Percentiles rank a stretch among this genome's conserved stretches.
These are phyloP conservation scores for Beaufortia kweichowensis DNA, from an alignment of 2,113 vertebrate genomes.

Conservation along the genomic window DNA sequence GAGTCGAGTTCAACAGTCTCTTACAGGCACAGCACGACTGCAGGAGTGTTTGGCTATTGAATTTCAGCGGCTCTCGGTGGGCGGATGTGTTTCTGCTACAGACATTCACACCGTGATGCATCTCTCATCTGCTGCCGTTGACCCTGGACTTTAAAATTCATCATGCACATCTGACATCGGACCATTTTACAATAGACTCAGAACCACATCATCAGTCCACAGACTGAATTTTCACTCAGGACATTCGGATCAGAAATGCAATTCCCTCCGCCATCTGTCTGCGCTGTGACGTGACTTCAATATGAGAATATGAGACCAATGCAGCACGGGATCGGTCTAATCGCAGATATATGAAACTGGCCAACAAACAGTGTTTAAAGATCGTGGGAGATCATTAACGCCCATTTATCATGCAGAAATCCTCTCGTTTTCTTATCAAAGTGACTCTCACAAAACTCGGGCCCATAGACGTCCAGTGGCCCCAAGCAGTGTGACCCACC, in stretches of 20 bases:
- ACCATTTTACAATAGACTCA: slow-evolving; percentile 27
- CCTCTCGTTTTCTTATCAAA: no score
- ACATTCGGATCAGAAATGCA: slow-evolving; percentile 35
- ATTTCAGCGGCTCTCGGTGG: not conserved
- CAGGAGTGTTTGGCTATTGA: not conserved
- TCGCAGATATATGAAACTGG: no score
- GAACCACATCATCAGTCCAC: slow-evolving; percentile 1
- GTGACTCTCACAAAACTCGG: no score
- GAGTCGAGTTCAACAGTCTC: slow-evolving; percentile 1
- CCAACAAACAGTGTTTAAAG: no score
- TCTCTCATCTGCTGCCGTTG: slow-evolving; percentile 17
- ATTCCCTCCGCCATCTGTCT: slow-evolving; percentile 12
- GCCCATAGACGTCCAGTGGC: no score
- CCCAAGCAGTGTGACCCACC: no score
- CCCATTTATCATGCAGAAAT: no score
- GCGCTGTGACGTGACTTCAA: slow-evolving; percentile 1
- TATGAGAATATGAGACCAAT: not conserved
- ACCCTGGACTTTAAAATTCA: slow-evolving; percentile 21
- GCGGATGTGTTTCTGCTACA: not conserved
- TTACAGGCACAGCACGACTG: not conserved
- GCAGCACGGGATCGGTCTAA: no score
- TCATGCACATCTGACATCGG: slow-evolving; percentile 10
- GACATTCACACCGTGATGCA: not conserved
- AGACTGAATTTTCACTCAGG: not conserved
- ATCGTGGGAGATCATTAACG: no score